Conservation (phyloP, 2,797 vertebrate genomes). For the Chelidonichthys spinosus region DNA sequence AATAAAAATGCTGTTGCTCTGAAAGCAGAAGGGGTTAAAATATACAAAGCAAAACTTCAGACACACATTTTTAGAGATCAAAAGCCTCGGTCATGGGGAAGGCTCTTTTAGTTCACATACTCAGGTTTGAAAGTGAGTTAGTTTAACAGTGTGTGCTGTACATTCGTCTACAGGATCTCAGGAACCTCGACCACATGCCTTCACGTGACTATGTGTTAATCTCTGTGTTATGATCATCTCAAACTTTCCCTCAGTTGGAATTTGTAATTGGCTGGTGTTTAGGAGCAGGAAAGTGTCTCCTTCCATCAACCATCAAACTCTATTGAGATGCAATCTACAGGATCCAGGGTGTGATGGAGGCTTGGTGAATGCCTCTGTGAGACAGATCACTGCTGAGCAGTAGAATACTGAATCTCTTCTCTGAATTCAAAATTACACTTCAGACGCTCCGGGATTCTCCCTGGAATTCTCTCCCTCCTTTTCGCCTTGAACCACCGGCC, state of each 20-base stretch:
- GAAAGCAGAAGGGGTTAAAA: background rate
- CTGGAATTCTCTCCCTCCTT: constrained; percentile 61
- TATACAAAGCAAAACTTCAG: background rate
- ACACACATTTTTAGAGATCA: background rate
- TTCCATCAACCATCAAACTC: constrained; percentile 60
- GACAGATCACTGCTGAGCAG: constrained; percentile 65
- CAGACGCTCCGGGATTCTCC: constrained; percentile 67
- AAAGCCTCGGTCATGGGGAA: background rate
- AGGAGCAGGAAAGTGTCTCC: constrained; percentile 53
- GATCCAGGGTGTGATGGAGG: constrained; percentile 49
- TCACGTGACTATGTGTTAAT: constrained; percentile 49
- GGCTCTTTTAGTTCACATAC: background rate
- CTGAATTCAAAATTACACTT: constrained; percentile 75
- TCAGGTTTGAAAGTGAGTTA: background rate
- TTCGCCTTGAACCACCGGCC: constrained; percentile 39
- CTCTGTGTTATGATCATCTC: constrained; percentile 37
- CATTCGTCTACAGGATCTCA: constrained; percentile 16
- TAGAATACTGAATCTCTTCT: constrained; percentile 69
- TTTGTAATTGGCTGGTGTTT: constrained; percentile 57
- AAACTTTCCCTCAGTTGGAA: constrained; percentile 50
- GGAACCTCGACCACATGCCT: constrained; percentile 40
- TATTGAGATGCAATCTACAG: constrained; percentile 47
- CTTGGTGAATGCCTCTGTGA: constrained; percentile 59
- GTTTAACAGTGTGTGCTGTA: background rate
- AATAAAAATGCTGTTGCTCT: background rate